Evolutionary conservation across 2,888 invertebrate genomes (phyloP).

Genomic region (Horisme vitalbata): DNA sequence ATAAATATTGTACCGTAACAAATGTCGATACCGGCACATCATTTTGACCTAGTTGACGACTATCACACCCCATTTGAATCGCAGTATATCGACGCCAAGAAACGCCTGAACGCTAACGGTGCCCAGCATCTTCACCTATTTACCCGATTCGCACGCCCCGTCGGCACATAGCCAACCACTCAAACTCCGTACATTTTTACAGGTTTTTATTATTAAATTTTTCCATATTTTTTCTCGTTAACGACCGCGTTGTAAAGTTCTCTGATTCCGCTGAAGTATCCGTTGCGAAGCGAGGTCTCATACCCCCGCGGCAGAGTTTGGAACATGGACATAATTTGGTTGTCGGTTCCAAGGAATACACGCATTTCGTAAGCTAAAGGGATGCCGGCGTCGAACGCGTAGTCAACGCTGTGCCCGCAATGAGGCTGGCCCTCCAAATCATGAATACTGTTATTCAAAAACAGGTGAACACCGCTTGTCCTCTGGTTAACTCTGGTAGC

Average conservation of each 20-base stretch:
- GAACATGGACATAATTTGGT: conserved; percentile 54
- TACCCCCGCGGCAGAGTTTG: conserved; percentile 61
- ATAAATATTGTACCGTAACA: conserved; percentile 77
- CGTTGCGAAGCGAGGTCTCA: conserved; percentile 52
- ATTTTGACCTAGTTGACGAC: conserved; percentile 63
- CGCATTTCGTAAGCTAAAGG: conserved; percentile 63
- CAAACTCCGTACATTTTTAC: conserved; percentile 28
- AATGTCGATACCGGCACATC: conserved; percentile 60
- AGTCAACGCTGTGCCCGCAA: conserved; percentile 73
- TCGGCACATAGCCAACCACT: conserved; percentile 33
- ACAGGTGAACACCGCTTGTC: conserved; percentile 51
- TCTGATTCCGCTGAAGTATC: conserved; percentile 63
- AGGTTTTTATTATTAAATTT: conserved; percentile 32
- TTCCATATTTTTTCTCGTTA: conserved; percentile 49
- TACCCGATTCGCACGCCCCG: conserved; percentile 38
- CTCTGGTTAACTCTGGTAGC: conserved; percentile 59
- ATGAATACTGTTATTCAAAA: conserved; percentile 56
- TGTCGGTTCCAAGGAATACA: conserved; percentile 59
- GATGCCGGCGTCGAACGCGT: conserved; percentile 49
- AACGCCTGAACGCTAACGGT: conserved; percentile 18
- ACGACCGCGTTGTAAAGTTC: conserved; percentile 57
- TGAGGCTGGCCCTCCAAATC: conserved; percentile 49
- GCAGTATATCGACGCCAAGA: conserved; percentile 28
- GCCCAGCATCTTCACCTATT: conserved; percentile 31
- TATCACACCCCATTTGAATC: conserved; percentile 48